A percentile compares a stretch with the other conserved stretches of the same genome.
These are phyloP conservation scores for Torymus tubicola DNA, from an alignment of 2,888 invertebrate species.

Conservation along the genomic window DNA sequence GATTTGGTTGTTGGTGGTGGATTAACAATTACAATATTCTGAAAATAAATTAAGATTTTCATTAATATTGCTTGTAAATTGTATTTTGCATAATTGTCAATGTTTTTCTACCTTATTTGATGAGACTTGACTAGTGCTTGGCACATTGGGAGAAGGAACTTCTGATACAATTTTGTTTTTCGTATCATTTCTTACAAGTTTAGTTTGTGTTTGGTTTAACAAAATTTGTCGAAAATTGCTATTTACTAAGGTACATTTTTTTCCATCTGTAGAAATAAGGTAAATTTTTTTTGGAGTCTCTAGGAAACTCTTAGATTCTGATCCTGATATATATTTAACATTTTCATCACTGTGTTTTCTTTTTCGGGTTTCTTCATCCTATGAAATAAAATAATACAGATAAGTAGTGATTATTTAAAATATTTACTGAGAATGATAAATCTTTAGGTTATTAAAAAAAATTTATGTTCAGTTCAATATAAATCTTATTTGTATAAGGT, in stretches of 20 bases:
- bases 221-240: slow-evolving; percentile 37
- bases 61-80: not conserved
- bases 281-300: slow-evolving; percentile 43
- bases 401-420: slow-evolving; percentile 1
- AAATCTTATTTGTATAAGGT: not conserved
- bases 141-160: too few relatives aligned
- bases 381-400: not conserved
- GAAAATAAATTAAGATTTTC: not conserved
- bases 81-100: not conserved
- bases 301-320: slow-evolving; percentile 22
- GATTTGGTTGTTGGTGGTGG: slow-evolving; percentile 30
- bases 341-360: not conserved
- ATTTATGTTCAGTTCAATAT: slow-evolving; percentile 5
- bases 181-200: too few relatives aligned
- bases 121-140: slow-evolving; percentile 62
- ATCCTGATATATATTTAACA: not conserved
- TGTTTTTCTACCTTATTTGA: slow-evolving; percentile 60
- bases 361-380: slow-evolving; percentile 18
- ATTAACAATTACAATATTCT: slow-evolving; percentile 16
- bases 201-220: slow-evolving; percentile 19
- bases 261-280: slow-evolving; percentile 44
- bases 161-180: not conserved
- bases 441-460: not conserved
- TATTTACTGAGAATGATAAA: not conserved
- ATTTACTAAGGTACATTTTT: slow-evolving; percentile 52